Evolutionary conservation across 2,113 vertebrate genomes (phyloP).

Genomic region (Mastomys coucha): DNA sequence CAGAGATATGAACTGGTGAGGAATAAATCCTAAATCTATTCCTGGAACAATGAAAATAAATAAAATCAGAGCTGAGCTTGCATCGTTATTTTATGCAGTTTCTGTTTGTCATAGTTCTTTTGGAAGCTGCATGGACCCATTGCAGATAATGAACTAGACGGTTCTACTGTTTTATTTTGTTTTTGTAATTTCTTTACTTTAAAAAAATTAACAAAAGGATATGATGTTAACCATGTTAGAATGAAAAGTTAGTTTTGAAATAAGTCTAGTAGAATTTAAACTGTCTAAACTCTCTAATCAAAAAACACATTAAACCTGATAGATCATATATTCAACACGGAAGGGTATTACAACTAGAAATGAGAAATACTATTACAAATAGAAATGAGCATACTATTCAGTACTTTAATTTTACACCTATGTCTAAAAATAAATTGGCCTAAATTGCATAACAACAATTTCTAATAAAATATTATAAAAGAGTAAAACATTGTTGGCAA

Average conservation of each 20-base stretch:
- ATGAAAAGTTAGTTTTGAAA: too few species aligned
- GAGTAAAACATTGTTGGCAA: not conserved
- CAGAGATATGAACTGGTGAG: not conserved
- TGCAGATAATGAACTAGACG: not conserved
- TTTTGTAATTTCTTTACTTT: not conserved
- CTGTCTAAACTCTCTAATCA: too few species aligned
- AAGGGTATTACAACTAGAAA: not conserved
- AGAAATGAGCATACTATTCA: not conserved
- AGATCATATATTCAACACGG: too few species aligned
- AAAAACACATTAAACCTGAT: too few species aligned
- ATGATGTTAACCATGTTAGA: not conserved
- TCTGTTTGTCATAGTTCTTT: not conserved
- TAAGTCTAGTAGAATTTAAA: too few species aligned
- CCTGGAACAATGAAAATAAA: not conserved
- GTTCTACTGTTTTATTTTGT: not conserved
- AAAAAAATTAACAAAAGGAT: not conserved
- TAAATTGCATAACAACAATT: not conserved
- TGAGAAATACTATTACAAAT: too few species aligned
- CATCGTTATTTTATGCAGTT: too few species aligned
- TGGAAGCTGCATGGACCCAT: not conserved
- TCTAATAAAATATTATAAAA: not conserved
- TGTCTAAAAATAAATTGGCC: not conserved
- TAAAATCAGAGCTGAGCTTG: not conserved
- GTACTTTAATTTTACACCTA: not conserved
- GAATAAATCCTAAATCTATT: not conserved